These are phyloP conservation scores for Scelioninae gen. 1 DNA, from an alignment of 2,888 invertebrate genomes.

Conservation along the genomic window DNA sequence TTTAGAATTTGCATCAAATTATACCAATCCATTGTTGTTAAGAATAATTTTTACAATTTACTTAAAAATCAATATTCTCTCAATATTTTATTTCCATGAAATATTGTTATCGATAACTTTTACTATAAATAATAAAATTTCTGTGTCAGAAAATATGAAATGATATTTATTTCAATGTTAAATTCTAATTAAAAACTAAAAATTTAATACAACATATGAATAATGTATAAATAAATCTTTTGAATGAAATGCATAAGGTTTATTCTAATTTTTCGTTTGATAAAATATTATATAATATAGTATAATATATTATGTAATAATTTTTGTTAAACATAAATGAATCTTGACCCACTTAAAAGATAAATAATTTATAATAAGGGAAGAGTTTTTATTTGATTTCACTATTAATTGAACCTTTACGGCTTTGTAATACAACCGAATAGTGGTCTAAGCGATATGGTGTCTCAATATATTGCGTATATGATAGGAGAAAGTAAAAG, in stretches of 20 bases:
- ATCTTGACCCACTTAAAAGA: too few species aligned
- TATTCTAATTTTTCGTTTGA: too few species aligned
- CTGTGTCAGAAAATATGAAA: too few species aligned
- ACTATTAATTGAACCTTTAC: conserved; percentile 44
- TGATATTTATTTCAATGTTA: too few species aligned
- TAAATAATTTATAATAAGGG: neutral
- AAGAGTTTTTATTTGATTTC: conserved; percentile 32
- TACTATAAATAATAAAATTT: neutral
- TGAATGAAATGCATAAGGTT: too few species aligned
- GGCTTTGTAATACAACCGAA: conserved; percentile 24
- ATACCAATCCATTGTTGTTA: conserved; percentile 1
- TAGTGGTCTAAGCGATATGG: conserved; percentile 22
- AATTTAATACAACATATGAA: too few species aligned
- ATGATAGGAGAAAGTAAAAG: conserved; percentile 66
- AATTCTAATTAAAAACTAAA: too few species aligned
- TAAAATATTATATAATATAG: too few species aligned
- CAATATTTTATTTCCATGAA: too few species aligned
- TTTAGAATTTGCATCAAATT: conserved; percentile 33
- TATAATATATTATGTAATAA: too few species aligned
- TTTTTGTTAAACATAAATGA: neutral
- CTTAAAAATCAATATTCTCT: neutral
- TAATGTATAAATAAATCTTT: too few species aligned
- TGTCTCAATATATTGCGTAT: conserved; percentile 47
- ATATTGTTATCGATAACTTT: too few species aligned
- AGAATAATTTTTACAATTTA: neutral